Conservation (phyloP, 2,113 vertebrate species). For the Phrynocephalus versicolor region DNA sequence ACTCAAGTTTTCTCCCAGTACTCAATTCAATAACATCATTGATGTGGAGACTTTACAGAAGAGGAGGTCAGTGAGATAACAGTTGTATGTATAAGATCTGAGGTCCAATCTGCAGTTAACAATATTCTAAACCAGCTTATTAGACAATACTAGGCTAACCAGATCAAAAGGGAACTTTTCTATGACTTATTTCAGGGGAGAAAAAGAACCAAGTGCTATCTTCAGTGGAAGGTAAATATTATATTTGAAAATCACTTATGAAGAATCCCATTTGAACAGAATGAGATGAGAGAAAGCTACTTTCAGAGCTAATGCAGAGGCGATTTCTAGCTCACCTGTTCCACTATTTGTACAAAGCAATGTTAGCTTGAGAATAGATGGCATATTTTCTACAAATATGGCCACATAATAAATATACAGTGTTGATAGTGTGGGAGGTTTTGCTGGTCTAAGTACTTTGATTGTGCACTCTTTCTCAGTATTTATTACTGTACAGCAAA, state of each 20-base stretch:
- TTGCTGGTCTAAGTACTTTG: neutral
- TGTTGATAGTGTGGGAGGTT: neutral
- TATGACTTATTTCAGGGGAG: neutral
- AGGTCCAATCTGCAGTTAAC: neutral
- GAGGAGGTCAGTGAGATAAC: neutral
- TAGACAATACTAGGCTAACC: neutral
- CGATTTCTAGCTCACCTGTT: neutral
- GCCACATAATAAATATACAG: neutral
- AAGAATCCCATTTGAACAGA: neutral
- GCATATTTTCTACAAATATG: neutral
- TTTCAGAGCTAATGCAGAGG: neutral
- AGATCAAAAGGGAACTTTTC: neutral
- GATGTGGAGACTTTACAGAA: neutral
- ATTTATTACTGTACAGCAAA: neutral
- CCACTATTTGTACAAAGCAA: neutral
- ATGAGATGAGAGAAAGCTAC: neutral
- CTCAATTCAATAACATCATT: neutral
- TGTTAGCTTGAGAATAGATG: neutral
- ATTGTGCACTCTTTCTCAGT: too few species aligned
- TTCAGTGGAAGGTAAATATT: neutral
- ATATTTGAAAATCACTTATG: neutral
- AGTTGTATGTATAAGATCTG: neutral
- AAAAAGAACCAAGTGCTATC: neutral
- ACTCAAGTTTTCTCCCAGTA: too few species aligned
- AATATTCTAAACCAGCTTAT: neutral